Percentiles rank a stretch among this genome's conserved stretches.
Conservation (phyloP, 2,888 invertebrate species). For the Tachina grossa region DNA sequence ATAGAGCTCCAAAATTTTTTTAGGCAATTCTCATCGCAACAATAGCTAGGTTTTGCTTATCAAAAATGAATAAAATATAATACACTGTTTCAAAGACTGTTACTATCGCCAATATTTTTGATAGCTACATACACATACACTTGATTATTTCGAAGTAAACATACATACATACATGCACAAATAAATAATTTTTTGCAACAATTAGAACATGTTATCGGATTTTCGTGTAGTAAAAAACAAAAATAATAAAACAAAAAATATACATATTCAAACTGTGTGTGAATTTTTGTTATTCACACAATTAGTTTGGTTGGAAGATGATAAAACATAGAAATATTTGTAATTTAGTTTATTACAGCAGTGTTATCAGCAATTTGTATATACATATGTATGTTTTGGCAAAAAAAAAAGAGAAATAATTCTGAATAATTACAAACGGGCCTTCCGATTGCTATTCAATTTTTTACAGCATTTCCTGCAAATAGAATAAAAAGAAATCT, state of each 20-base stretch:
- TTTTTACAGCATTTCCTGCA: too few relatives aligned
- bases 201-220: constrained; percentile 24
- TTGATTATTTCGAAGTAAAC: too few relatives aligned
- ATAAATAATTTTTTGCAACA: not conserved
- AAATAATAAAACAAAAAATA: not conserved
- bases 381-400: too few relatives aligned
- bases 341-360: constrained; percentile 11
- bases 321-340: constrained; percentile 20
- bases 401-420: too few relatives aligned
- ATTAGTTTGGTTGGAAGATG: constrained; percentile 15
- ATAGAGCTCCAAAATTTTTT: not conserved
- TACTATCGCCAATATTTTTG: constrained; percentile 4
- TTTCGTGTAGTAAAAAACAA: constrained; percentile 1
- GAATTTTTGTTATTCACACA: not conserved
- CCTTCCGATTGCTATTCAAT: too few relatives aligned
- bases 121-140: too few relatives aligned
- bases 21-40: constrained; percentile 28
- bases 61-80: not conserved
- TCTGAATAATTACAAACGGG: too few relatives aligned
- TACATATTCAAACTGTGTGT: constrained; percentile 10
- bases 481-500: too few relatives aligned
- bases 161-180: not conserved
- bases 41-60: not conserved
- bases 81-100: not conserved
- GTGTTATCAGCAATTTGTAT: not conserved